Evolutionary conservation across 1,140 invertebrate genomes (phyloP).

Genomic region (Pachypeltis micranthus): DNA sequence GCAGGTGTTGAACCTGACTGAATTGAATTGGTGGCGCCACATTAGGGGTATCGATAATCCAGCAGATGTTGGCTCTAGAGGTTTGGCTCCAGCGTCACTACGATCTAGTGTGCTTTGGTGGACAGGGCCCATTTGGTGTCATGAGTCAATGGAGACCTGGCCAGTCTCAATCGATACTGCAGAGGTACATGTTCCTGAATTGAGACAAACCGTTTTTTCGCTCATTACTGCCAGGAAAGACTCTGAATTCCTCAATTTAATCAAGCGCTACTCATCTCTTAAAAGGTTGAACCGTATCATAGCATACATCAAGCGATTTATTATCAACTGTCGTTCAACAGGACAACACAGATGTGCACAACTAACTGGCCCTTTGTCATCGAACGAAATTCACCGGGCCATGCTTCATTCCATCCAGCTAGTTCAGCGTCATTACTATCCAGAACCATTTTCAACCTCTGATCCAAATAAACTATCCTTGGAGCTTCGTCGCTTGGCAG

Average conservation of each 20-base stretch:
- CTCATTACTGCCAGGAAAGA: background rate
- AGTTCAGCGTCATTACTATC: no score
- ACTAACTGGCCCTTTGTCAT: no score
- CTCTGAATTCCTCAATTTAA: background rate
- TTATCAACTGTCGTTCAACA: no score
- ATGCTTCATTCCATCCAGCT: no score
- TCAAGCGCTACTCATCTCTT: background rate
- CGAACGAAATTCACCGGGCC: no score
- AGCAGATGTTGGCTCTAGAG: conserved; percentile 18
- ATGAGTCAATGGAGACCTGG: background rate
- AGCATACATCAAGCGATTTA: no score
- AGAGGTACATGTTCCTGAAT: background rate
- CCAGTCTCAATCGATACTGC: background rate
- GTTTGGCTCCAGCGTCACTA: conserved; percentile 22
- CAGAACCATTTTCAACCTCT: no score
- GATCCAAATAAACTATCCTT: no score
- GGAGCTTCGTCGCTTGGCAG: no score
- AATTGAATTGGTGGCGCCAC: conserved; percentile 12
- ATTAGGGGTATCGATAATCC: conserved; percentile 5
- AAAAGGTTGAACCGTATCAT: background rate
- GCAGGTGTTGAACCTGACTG: no score
- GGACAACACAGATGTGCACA: no score
- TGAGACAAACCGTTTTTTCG: background rate
- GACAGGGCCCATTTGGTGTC: background rate
- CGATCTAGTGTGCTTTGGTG: conserved; percentile 25